These are phyloP conservation scores for Cactoblastis cactorum DNA, from an alignment of 2,888 invertebrate genomes.

Conservation along the genomic window DNA sequence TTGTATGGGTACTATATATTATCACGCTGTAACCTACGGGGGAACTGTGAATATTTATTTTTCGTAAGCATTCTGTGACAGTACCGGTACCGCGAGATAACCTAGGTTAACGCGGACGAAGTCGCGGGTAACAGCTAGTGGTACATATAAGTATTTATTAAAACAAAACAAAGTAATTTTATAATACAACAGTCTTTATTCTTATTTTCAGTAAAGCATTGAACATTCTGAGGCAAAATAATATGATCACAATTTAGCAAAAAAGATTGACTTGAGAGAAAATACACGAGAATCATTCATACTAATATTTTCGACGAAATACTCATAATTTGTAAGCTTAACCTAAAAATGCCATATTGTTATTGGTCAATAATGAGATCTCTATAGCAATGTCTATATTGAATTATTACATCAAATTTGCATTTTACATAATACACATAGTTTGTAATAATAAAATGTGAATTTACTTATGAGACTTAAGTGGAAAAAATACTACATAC, in stretches of 20 bases:
- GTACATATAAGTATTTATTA: constrained; percentile 65
- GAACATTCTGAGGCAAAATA: constrained; percentile 57
- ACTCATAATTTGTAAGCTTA: constrained; percentile 53
- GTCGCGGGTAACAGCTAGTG: too few relatives aligned
- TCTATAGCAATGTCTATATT: constrained; percentile 68
- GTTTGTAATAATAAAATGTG: constrained; percentile 57
- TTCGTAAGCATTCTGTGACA: too few relatives aligned
- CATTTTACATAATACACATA: constrained; percentile 56
- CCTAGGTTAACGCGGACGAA: too few relatives aligned
- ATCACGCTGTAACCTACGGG: too few relatives aligned
- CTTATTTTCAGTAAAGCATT: constrained; percentile 73
- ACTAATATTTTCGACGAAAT: constrained; percentile 31
- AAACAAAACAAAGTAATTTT: constrained; percentile 65
- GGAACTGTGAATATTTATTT: too few relatives aligned
- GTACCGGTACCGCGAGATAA: too few relatives aligned
- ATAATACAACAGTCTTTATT: constrained; percentile 79
- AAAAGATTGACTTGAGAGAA: constrained; percentile 43
- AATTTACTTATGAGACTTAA: constrained; percentile 50
- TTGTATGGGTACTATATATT: too few relatives aligned
- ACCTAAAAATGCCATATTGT: constrained; percentile 78
- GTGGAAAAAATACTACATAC: constrained; percentile 61
- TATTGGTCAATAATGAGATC: constrained; percentile 79
- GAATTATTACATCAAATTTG: constrained; percentile 64
- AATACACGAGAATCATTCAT: constrained; percentile 37
- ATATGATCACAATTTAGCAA: constrained; percentile 62